Percentiles rank a stretch among this genome's conserved stretches.
Conservation (phyloP, 2,113 vertebrate genomes). For the Prinia subflava region DNA sequence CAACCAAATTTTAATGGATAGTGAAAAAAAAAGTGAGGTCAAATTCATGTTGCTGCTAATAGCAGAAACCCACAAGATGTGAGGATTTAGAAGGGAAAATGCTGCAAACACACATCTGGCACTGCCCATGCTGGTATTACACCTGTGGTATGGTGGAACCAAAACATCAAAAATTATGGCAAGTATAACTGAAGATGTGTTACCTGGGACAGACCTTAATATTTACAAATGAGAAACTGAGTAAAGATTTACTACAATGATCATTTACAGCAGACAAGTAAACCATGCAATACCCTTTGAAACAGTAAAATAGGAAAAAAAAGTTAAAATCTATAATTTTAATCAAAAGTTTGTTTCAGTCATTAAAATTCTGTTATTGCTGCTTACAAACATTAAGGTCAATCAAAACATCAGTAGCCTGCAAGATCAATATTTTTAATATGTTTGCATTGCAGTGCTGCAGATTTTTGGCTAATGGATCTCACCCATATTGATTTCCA, state of each 20-base stretch:
- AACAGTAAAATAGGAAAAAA: conserved; percentile 74
- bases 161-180: conserved; percentile 39
- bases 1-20: neutral
- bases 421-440: conserved; percentile 87
- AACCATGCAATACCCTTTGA: conserved; percentile 66
- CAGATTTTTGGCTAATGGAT: conserved; percentile 91
- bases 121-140: neutral
- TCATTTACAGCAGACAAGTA: conserved; percentile 67
- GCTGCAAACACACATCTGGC: neutral
- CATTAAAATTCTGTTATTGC: conserved; percentile 83
- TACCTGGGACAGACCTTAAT: conserved; percentile 41
- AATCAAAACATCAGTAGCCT: conserved; percentile 79
- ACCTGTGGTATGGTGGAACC: neutral
- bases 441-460: conserved; percentile 81
- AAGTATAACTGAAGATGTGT: conserved; percentile 44
- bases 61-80: rapidly evolving
- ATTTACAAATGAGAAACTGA: conserved; percentile 70
- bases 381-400: conserved; percentile 84
- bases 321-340: conserved; percentile 83
- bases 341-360: conserved; percentile 85
- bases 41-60: neutral
- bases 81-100: neutral
- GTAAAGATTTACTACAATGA: conserved; percentile 64
- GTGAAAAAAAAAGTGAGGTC: neutral
- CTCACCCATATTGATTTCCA: conserved; percentile 91